phyloP scores from a whole-genome alignment of 2,888 invertebrate species.

The Nebria salina region DNA sequence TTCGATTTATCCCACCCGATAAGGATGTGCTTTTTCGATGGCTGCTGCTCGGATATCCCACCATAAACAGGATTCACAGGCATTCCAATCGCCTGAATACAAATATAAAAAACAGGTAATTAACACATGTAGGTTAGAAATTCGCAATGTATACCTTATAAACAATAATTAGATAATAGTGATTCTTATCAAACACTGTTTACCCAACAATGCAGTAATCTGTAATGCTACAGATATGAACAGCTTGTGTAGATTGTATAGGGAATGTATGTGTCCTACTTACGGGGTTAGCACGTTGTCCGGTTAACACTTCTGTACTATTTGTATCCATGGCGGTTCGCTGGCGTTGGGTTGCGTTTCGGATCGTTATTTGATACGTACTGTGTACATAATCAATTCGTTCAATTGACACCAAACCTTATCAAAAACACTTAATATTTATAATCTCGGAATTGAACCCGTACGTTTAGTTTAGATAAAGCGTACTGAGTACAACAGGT shows the following conservation, averaged over 20 bases:
- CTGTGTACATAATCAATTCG: background rate
- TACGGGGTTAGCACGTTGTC: conserved; percentile 29
- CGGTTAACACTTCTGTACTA: conserved; percentile 34
- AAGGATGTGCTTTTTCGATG: conserved; percentile 54
- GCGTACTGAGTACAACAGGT: background rate
- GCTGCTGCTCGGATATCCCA: conserved; percentile 11
- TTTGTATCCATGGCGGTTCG: conserved; percentile 9
- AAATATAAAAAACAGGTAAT: background rate
- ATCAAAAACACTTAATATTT: conserved; percentile 10
- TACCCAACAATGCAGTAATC: background rate
- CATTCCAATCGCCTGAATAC: conserved; percentile 28
- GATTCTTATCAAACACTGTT: no score
- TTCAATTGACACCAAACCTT: background rate
- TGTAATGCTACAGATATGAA: no score
- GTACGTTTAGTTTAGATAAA: background rate
- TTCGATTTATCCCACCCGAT: conserved; percentile 64
- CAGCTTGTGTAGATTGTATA: background rate
- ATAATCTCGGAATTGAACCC: background rate
- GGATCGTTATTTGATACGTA: background rate
- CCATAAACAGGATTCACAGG: conserved; percentile 37
- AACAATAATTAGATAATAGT: no score
- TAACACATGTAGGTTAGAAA: background rate
- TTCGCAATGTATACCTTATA: background rate
- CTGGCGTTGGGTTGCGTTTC: background rate
- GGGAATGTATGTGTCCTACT: background rate